Base-by-base conservation (phyloP, 2,888 invertebrate genomes). In the Mycalesis mineus region DNA sequence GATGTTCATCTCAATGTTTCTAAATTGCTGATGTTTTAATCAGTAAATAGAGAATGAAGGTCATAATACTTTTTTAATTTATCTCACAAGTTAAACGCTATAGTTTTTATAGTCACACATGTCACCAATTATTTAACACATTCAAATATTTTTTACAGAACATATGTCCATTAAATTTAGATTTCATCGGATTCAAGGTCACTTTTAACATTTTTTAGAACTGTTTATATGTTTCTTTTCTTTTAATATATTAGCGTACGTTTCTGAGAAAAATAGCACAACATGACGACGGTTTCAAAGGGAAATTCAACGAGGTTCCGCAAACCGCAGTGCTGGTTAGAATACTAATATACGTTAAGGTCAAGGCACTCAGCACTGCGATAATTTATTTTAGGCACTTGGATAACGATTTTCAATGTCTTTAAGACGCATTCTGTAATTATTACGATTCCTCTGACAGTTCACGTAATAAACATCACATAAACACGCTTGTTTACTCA, bases 341-440 rank as follows among this genome's bases (percentile, higher is more conserved):
- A 74, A 78, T 78, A 69, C 66, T 77, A 77, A 78, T 78, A 74
- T 72, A 60, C 29, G 65, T 73, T 67, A 74, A 78, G 85, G 84
- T 84, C 85, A 84, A 84, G 83, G 82, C 5, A 14, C 39, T 39
- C 39, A 39, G 39, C 68, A 64, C 63, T 62, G 33, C 48, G 65
- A 72, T 70, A 70, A 68, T 65, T 74, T 72, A 77, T 80, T 80
- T 83, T 78, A 36, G 70, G 69, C 67, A 70, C 62, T 54, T 58
- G 48, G 55, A 14, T 52, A 65, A 65, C 65, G 63, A 56, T 60
- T 44, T 59, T 67, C 55, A 51, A 44, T 65, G 61, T 60, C 60
- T 64, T 60, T 15, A 60, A 54, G 56, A 40, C 13, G 53, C 47
- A 62, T 44, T 50, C 52, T 54, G 28, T 44, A 28, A 40, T 50